Evolutionary conservation across 2,113 vertebrate species (phyloP).

Genomic region (Bubo bubo): DNA sequence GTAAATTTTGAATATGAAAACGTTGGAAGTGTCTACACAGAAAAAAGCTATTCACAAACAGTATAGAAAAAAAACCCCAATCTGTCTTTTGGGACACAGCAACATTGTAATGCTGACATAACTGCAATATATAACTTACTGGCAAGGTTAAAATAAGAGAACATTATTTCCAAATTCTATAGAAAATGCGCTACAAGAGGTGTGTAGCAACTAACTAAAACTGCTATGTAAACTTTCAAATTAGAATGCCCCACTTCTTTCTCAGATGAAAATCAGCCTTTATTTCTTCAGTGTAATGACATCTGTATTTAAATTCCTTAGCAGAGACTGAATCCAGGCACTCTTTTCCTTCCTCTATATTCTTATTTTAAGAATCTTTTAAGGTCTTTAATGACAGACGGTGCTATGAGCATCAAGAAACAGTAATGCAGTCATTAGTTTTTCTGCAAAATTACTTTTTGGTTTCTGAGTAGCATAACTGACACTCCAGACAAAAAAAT

Average conservation of each 20-base stretch:
- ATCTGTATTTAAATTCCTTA: not conserved
- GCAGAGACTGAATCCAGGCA: not conserved
- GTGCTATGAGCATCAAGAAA: not conserved
- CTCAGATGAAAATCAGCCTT: not conserved
- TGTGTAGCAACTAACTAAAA: not conserved
- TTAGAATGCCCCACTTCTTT: not conserved
- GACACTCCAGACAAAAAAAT: not conserved
- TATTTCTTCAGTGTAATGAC: not conserved
- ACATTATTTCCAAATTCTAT: not conserved
- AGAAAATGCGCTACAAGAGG: not conserved
- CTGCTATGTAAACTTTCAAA: not conserved
- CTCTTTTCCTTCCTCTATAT: not conserved
- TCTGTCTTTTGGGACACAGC: not conserved
- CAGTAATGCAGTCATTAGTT: not conserved
- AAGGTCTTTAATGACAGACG: not conserved
- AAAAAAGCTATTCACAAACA: not conserved
- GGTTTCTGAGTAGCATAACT: not conserved
- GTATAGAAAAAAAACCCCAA: not conserved
- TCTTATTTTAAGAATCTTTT: not conserved
- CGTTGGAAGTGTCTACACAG: not conserved
- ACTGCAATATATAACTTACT: not conserved
- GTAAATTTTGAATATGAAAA: not conserved
- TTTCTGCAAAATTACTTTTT: not conserved
- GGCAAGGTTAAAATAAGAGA: not conserved
- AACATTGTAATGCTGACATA: not conserved